A percentile compares a stretch with the other conserved stretches of the same genome.
Conservation (phyloP, 2,113 vertebrate species). For the Sarotherodon lohbergeri region DNA sequence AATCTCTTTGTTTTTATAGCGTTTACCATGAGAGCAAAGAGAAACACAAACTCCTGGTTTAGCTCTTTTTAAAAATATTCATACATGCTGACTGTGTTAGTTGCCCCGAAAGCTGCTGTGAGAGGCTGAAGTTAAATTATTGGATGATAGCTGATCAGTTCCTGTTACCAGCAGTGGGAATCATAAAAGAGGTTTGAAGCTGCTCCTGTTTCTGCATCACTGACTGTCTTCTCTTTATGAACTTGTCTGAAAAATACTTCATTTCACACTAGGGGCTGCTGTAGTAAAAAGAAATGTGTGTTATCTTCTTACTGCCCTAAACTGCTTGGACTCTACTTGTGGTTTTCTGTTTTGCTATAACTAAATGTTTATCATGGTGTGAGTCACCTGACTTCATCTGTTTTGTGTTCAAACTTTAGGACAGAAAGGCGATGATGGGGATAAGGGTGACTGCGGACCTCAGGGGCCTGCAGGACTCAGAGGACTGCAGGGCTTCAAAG, state of each 20-base stretch:
- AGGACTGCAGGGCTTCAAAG: slow-evolving; percentile 60
- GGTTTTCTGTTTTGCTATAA: neutral
- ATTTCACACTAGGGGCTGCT: neutral
- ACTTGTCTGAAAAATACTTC: neutral
- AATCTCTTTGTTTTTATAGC: neutral
- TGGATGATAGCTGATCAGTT: neutral
- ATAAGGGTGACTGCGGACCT: slow-evolving; percentile 45
- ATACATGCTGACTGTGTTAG: neutral
- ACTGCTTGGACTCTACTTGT: neutral
- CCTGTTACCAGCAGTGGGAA: neutral
- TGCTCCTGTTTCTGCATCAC: neutral
- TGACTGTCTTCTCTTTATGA: neutral
- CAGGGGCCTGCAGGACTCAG: slow-evolving; percentile 42
- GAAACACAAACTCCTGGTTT: neutral
- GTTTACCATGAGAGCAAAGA: neutral
- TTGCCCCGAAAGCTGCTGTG: neutral
- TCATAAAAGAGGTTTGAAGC: neutral
- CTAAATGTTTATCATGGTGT: neutral
- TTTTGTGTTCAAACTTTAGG: slow-evolving; percentile 26
- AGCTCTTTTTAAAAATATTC: neutral
- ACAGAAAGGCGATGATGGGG: slow-evolving; percentile 63
- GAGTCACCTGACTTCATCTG: neutral
- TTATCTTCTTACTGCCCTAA: neutral
- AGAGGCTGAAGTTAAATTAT: neutral
- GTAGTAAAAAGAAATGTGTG: neutral